These are phyloP conservation scores for Pseudonaja textilis DNA, from an alignment of 2,113 vertebrate species.

Conservation along the genomic window DNA sequence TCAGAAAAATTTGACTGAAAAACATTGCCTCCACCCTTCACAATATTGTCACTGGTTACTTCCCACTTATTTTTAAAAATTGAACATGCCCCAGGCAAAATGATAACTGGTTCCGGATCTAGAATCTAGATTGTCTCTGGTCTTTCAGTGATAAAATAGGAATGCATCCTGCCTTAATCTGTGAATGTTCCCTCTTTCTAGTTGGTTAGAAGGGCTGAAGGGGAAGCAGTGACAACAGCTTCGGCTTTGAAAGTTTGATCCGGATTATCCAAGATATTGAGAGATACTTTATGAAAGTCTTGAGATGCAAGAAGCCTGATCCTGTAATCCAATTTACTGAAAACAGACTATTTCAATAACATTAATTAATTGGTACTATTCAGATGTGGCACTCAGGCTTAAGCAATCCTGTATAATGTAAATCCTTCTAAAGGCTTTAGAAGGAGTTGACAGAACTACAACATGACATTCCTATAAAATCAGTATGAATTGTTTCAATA, in stretches of 20 bases:
- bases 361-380: constrained; percentile 9
- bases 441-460: not conserved
- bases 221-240: not conserved
- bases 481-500: not conserved
- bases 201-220: not conserved
- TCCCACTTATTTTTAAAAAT: not conserved
- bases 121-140: not conserved
- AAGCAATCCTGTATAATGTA: not conserved
- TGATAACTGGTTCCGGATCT: not conserved
- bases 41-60: not conserved
- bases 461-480: not conserved
- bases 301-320: not conserved
- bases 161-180: not conserved
- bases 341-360: not conserved
- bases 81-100: not conserved
- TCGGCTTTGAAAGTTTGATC: not conserved
- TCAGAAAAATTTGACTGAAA: not conserved
- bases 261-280: not conserved
- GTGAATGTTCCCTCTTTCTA: not conserved
- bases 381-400: not conserved
- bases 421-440: not conserved
- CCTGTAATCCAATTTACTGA: not conserved
- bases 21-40: not conserved
- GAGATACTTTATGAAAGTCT: not conserved
- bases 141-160: not conserved